Evolutionary conservation across 2,888 invertebrate species (phyloP).

Genomic region (Anthophora plumipes): DNA sequence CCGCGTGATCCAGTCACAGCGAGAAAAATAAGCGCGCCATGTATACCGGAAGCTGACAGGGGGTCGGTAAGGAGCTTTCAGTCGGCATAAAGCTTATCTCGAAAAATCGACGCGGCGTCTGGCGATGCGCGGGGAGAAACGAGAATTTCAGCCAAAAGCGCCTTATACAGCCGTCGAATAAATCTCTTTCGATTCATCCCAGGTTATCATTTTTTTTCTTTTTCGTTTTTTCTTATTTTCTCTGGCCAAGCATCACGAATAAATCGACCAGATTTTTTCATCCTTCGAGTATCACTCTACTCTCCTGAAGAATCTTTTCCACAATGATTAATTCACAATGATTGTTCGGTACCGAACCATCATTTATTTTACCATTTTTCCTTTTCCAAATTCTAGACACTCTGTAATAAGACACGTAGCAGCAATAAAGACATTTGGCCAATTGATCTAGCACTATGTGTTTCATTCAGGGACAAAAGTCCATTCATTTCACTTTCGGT

Average conservation of each 20-base stretch:
- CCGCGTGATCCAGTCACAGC: background rate
- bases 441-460: no score
- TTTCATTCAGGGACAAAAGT: no score
- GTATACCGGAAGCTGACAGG: background rate
- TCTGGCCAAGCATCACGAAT: background rate
- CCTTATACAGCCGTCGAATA: conserved; percentile 10
- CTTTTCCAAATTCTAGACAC: no score
- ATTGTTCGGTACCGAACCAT: no score
- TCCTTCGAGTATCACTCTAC: background rate
- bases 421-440: no score
- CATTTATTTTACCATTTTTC: no score
- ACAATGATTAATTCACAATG: no score
- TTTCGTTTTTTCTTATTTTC: background rate
- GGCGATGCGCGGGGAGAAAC: background rate
- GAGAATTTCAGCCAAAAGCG: conserved; percentile 7
- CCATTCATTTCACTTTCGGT: no score
- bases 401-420: no score
- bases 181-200: conserved; percentile 26
- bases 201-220: background rate
- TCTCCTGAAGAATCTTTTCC: background rate
- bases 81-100: conserved; percentile 37
- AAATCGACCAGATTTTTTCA: background rate
- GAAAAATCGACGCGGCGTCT: conserved; percentile 43
- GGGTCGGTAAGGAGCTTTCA: conserved; percentile 38
- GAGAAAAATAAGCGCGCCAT: conserved; percentile 33